These are phyloP conservation scores for Campoplex nolae DNA, from an alignment of 2,888 invertebrate species.

Conservation along the genomic window DNA sequence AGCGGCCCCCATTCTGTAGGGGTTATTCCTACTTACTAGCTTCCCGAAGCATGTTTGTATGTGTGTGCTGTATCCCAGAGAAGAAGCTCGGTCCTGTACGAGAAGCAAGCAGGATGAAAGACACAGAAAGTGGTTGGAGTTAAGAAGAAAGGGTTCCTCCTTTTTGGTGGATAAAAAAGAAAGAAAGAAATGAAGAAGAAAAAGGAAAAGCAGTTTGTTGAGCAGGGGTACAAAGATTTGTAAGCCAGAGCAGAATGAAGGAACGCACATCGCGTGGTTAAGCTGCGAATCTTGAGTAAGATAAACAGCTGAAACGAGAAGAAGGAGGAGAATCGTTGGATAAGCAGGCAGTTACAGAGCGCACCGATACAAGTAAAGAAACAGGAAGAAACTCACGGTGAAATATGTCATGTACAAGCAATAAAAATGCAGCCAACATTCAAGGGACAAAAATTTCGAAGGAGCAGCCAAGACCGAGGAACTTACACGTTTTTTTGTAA, in stretches of 20 bases:
- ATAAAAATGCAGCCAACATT: conserved; percentile 47
- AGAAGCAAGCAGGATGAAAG: conserved; percentile 39
- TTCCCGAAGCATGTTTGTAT: conserved; percentile 36
- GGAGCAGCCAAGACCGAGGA: background rate
- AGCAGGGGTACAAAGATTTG: conserved; percentile 61
- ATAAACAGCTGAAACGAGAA: conserved; percentile 59
- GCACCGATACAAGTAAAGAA: conserved; percentile 9
- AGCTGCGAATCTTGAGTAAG: conserved; percentile 66
- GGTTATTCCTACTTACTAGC: conserved; percentile 47
- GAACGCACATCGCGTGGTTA: conserved; percentile 61
- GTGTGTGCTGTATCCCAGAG: conserved; percentile 40
- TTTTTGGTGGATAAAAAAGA: too few species aligned
- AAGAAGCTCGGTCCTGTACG: conserved; percentile 57
- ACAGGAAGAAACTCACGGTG: background rate
- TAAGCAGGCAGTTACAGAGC: conserved; percentile 30
- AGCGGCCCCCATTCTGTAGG: conserved; percentile 19
- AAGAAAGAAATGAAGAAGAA: background rate
- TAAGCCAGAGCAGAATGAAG: conserved; percentile 61
- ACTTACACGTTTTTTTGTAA: background rate
- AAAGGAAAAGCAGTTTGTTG: conserved; percentile 6
- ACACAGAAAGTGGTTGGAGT: conserved; percentile 6
- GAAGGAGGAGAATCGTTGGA: conserved; percentile 24
- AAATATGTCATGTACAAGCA: conserved; percentile 33
- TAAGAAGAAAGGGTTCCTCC: background rate
- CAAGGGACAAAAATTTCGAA: conserved; percentile 2